Evolutionary conservation across 2,888 invertebrate species (phyloP).

Genomic region (Gnatocerus cornutus): DNA sequence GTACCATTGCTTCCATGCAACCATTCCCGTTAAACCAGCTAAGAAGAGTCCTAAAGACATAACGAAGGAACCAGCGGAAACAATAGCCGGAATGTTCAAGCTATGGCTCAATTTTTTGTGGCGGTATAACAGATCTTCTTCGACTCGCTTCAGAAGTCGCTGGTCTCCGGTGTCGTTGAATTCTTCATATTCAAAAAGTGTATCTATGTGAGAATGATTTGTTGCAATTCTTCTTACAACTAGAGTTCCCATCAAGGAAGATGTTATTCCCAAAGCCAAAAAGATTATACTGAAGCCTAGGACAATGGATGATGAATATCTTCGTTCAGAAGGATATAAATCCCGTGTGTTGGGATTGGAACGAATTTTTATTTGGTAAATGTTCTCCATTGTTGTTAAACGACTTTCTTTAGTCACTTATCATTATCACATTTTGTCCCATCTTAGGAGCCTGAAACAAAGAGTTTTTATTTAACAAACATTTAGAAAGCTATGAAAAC

Average conservation of each 20-base stretch:
- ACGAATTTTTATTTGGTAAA: constrained; percentile 80
- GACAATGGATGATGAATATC: constrained; percentile 80
- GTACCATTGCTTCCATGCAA: constrained; percentile 80
- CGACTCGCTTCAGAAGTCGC: constrained; percentile 53
- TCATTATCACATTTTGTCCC: constrained; percentile 20
- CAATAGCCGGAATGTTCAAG: constrained; percentile 56
- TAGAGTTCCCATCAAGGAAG: constrained; percentile 75
- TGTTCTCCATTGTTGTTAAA: constrained; percentile 74
- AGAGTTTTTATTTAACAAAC: background rate
- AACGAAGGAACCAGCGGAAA: constrained; percentile 72
- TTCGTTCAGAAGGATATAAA: constrained; percentile 79
- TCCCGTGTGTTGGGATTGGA: constrained; percentile 75
- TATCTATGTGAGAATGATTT: constrained; percentile 14
- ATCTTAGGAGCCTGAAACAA: constrained; percentile 13
- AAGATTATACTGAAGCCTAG: constrained; percentile 79
- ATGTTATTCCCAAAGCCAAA: constrained; percentile 75
- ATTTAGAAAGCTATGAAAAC: constrained; percentile 10
- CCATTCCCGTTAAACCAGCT: constrained; percentile 74
- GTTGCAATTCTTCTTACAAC: constrained; percentile 64
- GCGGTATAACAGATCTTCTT: constrained; percentile 49
- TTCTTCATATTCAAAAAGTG: constrained; percentile 17
- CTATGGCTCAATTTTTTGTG: constrained; percentile 46
- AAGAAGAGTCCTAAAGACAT: constrained; percentile 73
- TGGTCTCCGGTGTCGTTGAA: constrained; percentile 23
- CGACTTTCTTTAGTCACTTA: background rate